Base-by-base conservation (phyloP, 1,140 invertebrate genomes). In the Thaumatotibia leucotreta region DNA sequence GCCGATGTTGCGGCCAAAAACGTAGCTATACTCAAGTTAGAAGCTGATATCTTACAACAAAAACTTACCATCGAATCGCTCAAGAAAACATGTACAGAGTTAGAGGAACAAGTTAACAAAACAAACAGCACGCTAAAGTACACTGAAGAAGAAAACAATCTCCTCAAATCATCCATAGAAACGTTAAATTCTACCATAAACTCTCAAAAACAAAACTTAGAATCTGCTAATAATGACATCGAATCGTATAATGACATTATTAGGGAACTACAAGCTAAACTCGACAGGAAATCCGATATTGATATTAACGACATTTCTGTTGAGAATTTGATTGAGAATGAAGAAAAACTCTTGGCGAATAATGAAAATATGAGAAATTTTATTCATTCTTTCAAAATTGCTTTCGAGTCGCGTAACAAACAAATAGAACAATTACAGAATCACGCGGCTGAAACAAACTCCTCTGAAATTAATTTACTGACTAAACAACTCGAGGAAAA, bases 281-380 rank as follows among this genome's bases (percentile, higher is more conserved):
- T 85, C 61, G 63, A 76, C 23, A 77, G 81, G 68, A 75, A 80
- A 20, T 17, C 9, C 27, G 76, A 63, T 35, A 39, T 70, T 39
- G 24, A 66, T 39, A 54, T 83, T 29, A 70, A 69, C 64, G 79
- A 84, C 11, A 69, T 11, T 45, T 61, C 75, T 39, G 50, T 88
- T 49, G 76, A 84, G 67, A 68, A 52, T 29, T 80, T 90, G 76
- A 73, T 88, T 39, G 66, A 66, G 9, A 84, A 80, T 63, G 88
- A 90, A 76, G 77, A 85, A 69, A 75, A 77, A 11, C 75, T 85
- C 64, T 75, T 84, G 45, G 76, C 84, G n/a, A 90, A 83, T 71
- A 86, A 86, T 67, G 86, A 88, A 69, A 88, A 90, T 67, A 79
- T 90, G 45, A 80, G 73, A 66, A 88, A 88, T 68, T 75, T 88